Evolutionary conservation across 2,888 invertebrate genomes (phyloP).

Genomic region (Aphidoletes aphidimyza): DNA sequence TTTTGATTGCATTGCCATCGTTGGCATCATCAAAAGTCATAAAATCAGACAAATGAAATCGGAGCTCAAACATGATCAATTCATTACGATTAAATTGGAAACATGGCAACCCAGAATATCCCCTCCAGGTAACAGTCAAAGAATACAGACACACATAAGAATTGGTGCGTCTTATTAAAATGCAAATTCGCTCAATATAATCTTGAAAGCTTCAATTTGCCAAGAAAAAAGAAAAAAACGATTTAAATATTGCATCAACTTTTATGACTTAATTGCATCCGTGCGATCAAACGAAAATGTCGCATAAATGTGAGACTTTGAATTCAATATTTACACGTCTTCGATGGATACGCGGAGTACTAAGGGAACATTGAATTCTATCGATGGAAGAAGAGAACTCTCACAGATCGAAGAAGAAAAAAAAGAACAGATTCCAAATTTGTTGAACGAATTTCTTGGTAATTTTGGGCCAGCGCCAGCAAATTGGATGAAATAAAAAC

Average conservation of each 20-base stretch:
- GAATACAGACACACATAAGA: neutral
- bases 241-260: conserved; percentile 10
- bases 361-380: neutral
- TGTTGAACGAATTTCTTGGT: neutral
- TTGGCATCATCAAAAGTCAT: neutral
- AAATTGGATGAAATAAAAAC: neutral
- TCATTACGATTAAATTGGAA: neutral
- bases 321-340: neutral
- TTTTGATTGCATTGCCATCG: neutral
- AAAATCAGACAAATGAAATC: neutral
- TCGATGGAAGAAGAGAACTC: neutral
- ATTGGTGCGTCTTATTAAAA: neutral
- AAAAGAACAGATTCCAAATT: neutral
- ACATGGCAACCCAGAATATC: neutral
- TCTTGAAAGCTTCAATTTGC: conserved; percentile 6
- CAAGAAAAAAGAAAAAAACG: neutral
- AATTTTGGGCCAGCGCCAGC: neutral
- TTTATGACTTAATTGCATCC: conserved; percentile 38
- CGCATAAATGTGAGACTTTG: neutral
- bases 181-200: neutral
- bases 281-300: neutral
- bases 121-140: neutral
- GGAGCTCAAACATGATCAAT: neutral
- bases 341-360: neutral
- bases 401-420: neutral